Conservation (phyloP, 2,888 invertebrate species). For the Leptinotarsa rubiginosa region DNA sequence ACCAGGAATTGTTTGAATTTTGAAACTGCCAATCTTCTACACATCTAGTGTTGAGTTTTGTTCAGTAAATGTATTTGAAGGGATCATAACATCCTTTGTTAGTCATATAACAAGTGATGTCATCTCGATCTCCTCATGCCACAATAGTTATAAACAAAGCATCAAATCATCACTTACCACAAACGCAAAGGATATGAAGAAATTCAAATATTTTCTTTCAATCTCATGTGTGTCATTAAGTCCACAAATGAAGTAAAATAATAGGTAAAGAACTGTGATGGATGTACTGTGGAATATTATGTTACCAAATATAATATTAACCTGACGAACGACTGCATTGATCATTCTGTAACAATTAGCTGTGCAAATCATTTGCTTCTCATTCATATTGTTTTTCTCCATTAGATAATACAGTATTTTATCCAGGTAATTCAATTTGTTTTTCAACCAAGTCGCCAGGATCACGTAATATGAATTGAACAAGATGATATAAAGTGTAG, state of each 20-base stretch:
- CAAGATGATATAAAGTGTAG: neutral
- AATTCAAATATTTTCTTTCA: constrained; percentile 8
- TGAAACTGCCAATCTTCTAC: too few species aligned
- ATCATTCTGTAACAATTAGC: neutral
- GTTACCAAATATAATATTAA: constrained; percentile 11
- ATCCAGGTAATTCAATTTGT: constrained; percentile 27
- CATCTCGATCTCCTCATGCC: too few species aligned
- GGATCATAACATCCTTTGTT: too few species aligned
- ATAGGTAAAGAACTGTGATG: constrained; percentile 3
- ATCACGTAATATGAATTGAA: constrained; percentile 28
- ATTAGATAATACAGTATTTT: neutral
- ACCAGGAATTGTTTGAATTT: too few species aligned
- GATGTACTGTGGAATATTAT: constrained; percentile 14
- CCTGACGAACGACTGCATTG: neutral
- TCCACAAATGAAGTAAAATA: constrained; percentile 5
- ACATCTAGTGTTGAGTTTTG: too few species aligned
- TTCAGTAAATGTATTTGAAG: too few species aligned
- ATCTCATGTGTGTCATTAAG: neutral
- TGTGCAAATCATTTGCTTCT: neutral
- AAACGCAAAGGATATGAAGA: neutral
- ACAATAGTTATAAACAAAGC: too few species aligned
- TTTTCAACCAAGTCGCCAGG: constrained; percentile 28
- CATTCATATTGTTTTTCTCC: neutral
- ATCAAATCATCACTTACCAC: constrained; percentile 9
- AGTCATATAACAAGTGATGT: too few species aligned